These are phyloP conservation scores for Perizoma flavofasciatum DNA, from an alignment of 2,888 invertebrate species.

Conservation along the genomic window DNA sequence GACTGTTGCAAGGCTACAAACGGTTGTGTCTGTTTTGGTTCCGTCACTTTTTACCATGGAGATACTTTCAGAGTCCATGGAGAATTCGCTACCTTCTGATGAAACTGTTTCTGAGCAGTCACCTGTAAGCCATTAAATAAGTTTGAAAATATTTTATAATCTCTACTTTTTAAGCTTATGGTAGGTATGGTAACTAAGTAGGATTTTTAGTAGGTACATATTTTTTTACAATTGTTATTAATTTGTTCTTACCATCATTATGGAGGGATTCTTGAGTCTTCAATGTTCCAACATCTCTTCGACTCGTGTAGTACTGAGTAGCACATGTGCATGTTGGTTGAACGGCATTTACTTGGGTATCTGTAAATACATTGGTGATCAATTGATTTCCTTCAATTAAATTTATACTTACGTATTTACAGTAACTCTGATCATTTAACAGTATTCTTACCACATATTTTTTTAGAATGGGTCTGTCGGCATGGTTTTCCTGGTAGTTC, in stretches of 20 bases:
- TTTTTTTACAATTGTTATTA: neutral
- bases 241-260: neutral
- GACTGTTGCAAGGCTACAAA: slow-evolving; percentile 48
- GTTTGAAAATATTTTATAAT: too few species aligned
- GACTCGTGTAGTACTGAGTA: slow-evolving; percentile 36
- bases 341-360: slow-evolving; percentile 25
- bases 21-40: slow-evolving; percentile 48
- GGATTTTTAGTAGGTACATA: neutral
- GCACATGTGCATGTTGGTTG: slow-evolving; percentile 44
- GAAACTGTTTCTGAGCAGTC: slow-evolving; percentile 3
- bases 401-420: too few species aligned
- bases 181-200: too few species aligned
- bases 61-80: slow-evolving; percentile 13
- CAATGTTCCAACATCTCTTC: slow-evolving; percentile 29
- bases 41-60: slow-evolving; percentile 30
- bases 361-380: slow-evolving; percentile 18
- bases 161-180: too few species aligned
- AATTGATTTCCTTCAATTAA: neutral
- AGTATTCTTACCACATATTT: slow-evolving; percentile 11
- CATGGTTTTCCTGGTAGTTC: neutral
- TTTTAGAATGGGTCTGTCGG: neutral
- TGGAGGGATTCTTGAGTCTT: neutral
- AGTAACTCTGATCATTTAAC: too few species aligned
- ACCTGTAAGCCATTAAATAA: slow-evolving; percentile 4
- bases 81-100: slow-evolving; percentile 14